A percentile compares a stretch with the other conserved stretches of the same genome.
These are phyloP conservation scores for Styela plicata DNA, from an alignment of 23 tunicate species.

Conservation along the genomic window DNA sequence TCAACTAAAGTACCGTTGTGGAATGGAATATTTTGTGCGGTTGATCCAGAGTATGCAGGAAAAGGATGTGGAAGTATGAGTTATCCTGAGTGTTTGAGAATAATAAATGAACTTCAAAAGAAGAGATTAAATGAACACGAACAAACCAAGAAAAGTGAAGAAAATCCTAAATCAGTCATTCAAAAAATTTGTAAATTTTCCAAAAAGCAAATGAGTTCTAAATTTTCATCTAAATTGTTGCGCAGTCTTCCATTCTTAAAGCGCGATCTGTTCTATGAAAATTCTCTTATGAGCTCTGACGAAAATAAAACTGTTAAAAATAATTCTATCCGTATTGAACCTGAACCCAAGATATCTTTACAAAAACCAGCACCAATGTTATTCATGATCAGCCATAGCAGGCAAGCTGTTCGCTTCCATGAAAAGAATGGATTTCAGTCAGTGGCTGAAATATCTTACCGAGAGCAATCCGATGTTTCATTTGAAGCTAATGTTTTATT, in stretches of 20 bases:
- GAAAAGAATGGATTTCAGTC: conserved; percentile 67
- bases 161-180: background rate
- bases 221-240: background rate
- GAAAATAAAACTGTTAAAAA: too few species aligned
- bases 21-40: conserved; percentile 84
- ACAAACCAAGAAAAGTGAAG: background rate
- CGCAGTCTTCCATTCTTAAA: background rate
- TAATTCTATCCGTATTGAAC: background rate
- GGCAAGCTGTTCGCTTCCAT: conserved; percentile 59
- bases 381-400: conserved; percentile 77
- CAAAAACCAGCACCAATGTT: conserved; percentile 36
- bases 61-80: conserved; percentile 60
- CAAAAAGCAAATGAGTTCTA: background rate
- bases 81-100: conserved; percentile 8
- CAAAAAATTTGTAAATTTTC: background rate
- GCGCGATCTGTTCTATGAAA: too few species aligned
- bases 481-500: conserved; percentile 56
- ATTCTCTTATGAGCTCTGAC: too few species aligned
- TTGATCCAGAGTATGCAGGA: conserved; percentile 60
- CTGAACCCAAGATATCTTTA: background rate
- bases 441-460: conserved; percentile 50
- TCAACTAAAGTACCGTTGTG: conserved; percentile 67
- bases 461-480: conserved; percentile 29
- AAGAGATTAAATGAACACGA: background rate
- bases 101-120: background rate